Evolutionary conservation across 1,140 invertebrate species (phyloP), one percentile per base, ranked within the genome.

Genomic region (Zaprionus ghesquierei): DNA sequence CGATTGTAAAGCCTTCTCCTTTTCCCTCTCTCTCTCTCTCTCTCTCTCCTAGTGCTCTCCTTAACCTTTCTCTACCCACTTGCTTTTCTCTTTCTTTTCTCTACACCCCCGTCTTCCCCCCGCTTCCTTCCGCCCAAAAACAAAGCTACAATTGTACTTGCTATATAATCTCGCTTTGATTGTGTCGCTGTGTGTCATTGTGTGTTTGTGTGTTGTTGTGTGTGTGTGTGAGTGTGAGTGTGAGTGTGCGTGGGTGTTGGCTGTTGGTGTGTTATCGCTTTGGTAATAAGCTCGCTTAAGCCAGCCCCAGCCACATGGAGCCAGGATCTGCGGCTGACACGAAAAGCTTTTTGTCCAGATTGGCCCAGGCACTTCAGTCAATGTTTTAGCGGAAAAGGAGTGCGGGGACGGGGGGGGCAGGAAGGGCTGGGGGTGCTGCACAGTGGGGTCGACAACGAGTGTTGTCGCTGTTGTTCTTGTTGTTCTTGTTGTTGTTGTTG

Each of bases 261-360:
- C 22, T 60, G 18, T 35, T n/a, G 44, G 51, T 70, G n/a, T 72
- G 69, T 68, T 73, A 69, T 68, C 70, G 70, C 35, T 61, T 54
- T 73, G 64, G 55, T 60, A 55, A 61, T 73, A 73, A 73, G 70
- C 70, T 56, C 49, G 51, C 64, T 69, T 69, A 73, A 69, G 70
- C 70, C 51, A 61, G 69, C 54, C 35, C 35, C 35, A 41, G 20
- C 31, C 55, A 61, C 64, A 69, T 41, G 56, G 2, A 41, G 56
- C 64, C 70, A 73, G 70, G 70, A 73, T 73, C 70, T 73, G 70
- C 55, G 56, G 50, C 56, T 69, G 70, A 73, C 70, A 73, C 70
- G 56, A 69, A 73, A 69, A 73, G 64, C 70, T 73, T 73, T 73
- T 62, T 73, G 56, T 73, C 50, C 70, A 73, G 70, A 73, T 73